These are phyloP conservation scores for Nixonia krombeini DNA, from an alignment of 1,140 invertebrate species.

Conservation along the genomic window DNA sequence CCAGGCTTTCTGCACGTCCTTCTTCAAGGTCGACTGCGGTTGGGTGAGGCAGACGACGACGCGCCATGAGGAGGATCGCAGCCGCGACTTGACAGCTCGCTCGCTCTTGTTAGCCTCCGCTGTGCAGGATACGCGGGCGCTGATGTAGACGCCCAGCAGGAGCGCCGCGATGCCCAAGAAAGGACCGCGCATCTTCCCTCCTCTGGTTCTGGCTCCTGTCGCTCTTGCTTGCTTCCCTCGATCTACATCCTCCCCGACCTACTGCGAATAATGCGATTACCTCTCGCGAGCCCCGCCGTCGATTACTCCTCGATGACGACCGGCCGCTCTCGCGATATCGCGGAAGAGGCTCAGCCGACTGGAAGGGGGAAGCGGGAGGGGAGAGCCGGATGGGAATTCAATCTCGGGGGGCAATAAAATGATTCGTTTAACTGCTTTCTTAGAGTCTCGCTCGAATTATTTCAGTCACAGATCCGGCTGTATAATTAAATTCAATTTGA, in stretches of 20 bases:
- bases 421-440: too few species aligned
- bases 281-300: too few species aligned
- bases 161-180: conserved; percentile 33
- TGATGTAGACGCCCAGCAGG: conserved; percentile 33
- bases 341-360: too few species aligned
- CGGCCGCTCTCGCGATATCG: too few species aligned
- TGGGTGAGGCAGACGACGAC: conserved; percentile 64
- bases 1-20: conserved; percentile 66
- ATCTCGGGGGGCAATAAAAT: too few species aligned
- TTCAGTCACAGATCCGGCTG: too few species aligned
- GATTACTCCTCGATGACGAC: too few species aligned
- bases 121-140: conserved; percentile 28
- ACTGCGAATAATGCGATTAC: conserved; percentile 19
- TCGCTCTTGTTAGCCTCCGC: conserved; percentile 36
- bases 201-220: conserved; percentile 31
- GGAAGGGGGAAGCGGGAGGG: too few species aligned
- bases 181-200: conserved; percentile 40
- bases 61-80: conserved; percentile 56
- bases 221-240: conserved; percentile 14
- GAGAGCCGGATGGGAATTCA: too few species aligned
- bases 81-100: conserved; percentile 31
- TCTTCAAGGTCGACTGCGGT: conserved; percentile 57
- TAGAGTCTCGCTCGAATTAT: too few species aligned
- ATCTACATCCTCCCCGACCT: conserved; percentile 41
- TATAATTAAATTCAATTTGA: too few species aligned